Conservation (phyloP, 1,140 invertebrate species). For the Drosophila yakuba region DNA sequence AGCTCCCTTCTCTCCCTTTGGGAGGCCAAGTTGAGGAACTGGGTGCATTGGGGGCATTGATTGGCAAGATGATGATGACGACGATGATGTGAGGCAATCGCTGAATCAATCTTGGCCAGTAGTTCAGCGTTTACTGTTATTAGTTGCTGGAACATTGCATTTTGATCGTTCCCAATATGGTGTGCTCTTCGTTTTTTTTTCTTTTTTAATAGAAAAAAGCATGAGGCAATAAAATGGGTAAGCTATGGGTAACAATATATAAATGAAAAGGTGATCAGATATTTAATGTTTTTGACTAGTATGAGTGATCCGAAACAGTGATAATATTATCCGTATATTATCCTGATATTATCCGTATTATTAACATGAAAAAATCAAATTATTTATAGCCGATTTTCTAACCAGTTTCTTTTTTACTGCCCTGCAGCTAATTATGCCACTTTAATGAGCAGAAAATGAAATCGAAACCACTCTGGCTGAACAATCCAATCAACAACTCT, state of each 20-base stretch:
- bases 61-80: conserved; percentile 52
- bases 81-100: conserved; percentile 70
- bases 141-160: conserved; percentile 53
- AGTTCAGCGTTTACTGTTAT: conserved; percentile 76
- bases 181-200: neutral
- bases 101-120: conserved; percentile 75
- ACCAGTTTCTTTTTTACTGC: neutral
- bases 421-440: conserved; percentile 4
- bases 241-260: neutral
- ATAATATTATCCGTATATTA: no score
- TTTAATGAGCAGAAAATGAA: conserved; percentile 38
- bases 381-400: no score
- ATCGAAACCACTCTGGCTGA: conserved; percentile 42
- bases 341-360: no score
- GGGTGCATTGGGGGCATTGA: conserved; percentile 22
- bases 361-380: no score
- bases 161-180: conserved; percentile 38
- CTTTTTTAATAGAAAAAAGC: neutral
- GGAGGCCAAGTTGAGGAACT: neutral
- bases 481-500: conserved; percentile 44
- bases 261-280: neutral
- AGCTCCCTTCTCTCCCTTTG: conserved; percentile 8
- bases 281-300: no score
- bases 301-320: no score
- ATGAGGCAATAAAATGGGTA: conserved; percentile 1